Conservation (phyloP, 1,140 invertebrate species). For the Heliconius himera region DNA sequence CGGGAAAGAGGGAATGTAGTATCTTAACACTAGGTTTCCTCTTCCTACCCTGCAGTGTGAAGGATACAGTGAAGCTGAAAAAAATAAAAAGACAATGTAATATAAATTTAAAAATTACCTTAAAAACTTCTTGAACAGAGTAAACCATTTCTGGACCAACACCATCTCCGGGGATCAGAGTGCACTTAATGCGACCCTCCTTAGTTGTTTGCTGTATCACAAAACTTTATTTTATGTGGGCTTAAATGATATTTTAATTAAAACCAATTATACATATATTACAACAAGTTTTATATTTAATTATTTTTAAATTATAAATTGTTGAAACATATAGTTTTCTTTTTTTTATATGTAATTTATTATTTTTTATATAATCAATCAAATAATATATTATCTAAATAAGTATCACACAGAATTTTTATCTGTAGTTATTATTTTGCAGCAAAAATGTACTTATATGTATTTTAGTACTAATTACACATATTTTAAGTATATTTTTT, state of each 20-base stretch:
- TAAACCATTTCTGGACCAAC: conserved; percentile 98
- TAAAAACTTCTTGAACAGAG: conserved; percentile 96
- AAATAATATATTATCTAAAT: no score
- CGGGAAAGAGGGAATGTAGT: no score
- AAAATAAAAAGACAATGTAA: not conserved
- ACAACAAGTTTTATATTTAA: not conserved
- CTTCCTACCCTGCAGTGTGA: no score
- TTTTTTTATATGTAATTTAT: not conserved
- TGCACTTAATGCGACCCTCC: conserved; percentile 89
- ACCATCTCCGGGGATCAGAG: conserved; percentile 98
- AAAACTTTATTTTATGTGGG: conserved; percentile 27
- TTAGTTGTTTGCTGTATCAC: conserved; percentile 64
- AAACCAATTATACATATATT: not conserved
- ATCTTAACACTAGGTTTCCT: no score
- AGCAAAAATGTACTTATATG: no score
- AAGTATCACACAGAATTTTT: no score
- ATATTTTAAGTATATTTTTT: no score
- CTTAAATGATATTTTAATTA: not conserved
- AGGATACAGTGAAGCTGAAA: no score
- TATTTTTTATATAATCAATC: not conserved
- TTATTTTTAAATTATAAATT: not conserved
- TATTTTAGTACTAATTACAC: not conserved
- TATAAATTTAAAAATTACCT: conserved; percentile 77
- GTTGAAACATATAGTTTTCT: no score
- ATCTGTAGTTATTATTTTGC: no score